Percentiles rank a stretch among this genome's conserved stretches.
phyloP scores from a whole-genome alignment of 2,888 invertebrate genomes.

The Proisotoma minuta region DNA sequence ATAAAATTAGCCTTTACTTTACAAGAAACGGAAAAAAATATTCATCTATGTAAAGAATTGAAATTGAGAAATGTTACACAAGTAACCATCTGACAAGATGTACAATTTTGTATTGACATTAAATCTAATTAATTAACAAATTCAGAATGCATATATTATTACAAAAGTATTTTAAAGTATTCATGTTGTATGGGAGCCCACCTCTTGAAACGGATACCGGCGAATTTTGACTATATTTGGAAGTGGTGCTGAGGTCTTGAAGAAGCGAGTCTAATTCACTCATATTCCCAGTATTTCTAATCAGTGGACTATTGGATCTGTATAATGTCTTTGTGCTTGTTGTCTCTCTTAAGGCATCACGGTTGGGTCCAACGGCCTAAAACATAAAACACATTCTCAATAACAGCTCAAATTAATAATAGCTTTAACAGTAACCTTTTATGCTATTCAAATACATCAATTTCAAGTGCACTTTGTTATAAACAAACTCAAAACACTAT shows the following conservation, averaged over 20 bases:
- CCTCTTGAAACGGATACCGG: slow-evolving; percentile 33
- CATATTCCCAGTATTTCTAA: slow-evolving; percentile 47
- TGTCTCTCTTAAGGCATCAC: slow-evolving; percentile 54
- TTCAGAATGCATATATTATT: too few species aligned
- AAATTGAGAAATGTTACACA: too few species aligned
- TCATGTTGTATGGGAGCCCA: background rate
- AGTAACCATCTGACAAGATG: too few species aligned
- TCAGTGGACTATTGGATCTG: slow-evolving; percentile 47
- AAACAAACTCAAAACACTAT: too few species aligned
- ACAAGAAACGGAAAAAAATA: too few species aligned
- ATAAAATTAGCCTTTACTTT: too few species aligned
- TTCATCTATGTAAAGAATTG: too few species aligned
- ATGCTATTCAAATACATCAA: too few species aligned
- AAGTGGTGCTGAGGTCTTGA: slow-evolving; percentile 70
- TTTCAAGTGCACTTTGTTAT: too few species aligned
- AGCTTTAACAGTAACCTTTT: too few species aligned
- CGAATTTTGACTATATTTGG: slow-evolving; percentile 43
- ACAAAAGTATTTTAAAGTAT: background rate
- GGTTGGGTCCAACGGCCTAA: slow-evolving; percentile 63
- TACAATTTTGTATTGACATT: too few species aligned
- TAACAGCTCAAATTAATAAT: background rate
- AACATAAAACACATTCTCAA: slow-evolving; percentile 39
- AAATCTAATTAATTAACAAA: too few species aligned
- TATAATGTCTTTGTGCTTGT: slow-evolving; percentile 48
- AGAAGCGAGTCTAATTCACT: slow-evolving; percentile 86